phyloP scores from a whole-genome alignment of 2,797 vertebrate genomes.

The Sciurus carolinensis region DNA sequence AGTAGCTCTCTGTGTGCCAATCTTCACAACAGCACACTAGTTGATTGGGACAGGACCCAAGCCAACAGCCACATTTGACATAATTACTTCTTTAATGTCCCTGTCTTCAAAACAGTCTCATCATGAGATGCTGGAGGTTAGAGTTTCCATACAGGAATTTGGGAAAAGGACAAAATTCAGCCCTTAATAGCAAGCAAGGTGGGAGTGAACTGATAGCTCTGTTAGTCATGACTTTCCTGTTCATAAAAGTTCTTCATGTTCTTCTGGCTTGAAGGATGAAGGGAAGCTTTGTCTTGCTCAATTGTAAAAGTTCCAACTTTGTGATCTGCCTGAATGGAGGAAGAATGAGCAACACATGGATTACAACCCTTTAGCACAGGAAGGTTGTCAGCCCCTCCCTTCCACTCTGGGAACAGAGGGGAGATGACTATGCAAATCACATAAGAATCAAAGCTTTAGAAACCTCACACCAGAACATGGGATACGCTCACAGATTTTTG shows the following conservation, averaged over 20 bases:
- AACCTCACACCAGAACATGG: neutral
- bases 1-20: neutral
- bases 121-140: neutral
- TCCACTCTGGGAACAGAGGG: slow-evolving; percentile 32
- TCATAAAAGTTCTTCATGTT: neutral
- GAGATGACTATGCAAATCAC: neutral
- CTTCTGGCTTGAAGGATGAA: slow-evolving; percentile 2
- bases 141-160: neutral
- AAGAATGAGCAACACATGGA: slow-evolving; percentile 10
- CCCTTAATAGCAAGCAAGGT: neutral
- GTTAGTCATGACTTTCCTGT: neutral
- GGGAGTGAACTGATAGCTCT: neutral
- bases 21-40: neutral
- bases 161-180: neutral
- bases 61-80: neutral
- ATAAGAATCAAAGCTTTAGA: neutral
- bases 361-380: neutral
- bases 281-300: neutral
- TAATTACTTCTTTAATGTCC: neutral
- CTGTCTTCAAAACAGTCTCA: neutral
- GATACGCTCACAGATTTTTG: neutral
- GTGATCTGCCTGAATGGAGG: neutral
- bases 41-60: neutral
- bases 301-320: neutral
- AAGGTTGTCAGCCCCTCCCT: neutral